A percentile compares a stretch with the other conserved stretches of the same genome.
Evolutionary conservation across 2,797 vertebrate species (phyloP).

Genomic region (Microchirus variegatus): DNA sequence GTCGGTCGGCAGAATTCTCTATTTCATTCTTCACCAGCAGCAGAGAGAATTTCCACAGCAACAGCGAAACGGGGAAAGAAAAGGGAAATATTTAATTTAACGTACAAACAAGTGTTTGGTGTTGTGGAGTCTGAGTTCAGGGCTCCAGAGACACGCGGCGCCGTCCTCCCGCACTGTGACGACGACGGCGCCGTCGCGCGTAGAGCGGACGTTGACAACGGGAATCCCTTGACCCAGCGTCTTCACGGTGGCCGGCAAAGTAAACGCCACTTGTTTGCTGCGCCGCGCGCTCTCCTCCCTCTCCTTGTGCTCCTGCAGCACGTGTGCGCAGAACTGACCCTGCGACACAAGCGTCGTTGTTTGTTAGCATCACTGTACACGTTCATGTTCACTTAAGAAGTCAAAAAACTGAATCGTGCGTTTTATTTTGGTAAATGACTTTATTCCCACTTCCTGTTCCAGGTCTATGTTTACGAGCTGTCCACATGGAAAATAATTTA

Average conservation of each 20-base stretch:
- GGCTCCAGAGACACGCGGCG: conserved; percentile 82
- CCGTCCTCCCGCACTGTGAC: conserved; percentile 83
- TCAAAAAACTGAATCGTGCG: too few relatives aligned
- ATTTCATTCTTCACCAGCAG: too few relatives aligned
- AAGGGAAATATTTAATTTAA: conserved; percentile 47
- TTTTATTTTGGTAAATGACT: too few relatives aligned
- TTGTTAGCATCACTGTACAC: too few relatives aligned
- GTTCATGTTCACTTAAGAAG: too few relatives aligned
- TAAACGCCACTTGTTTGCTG: conserved; percentile 76
- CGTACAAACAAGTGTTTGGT: conserved; percentile 86
- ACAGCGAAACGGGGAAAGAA: too few relatives aligned
- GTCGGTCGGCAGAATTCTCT: too few relatives aligned
- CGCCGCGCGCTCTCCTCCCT: conserved; percentile 65
- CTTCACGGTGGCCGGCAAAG: conserved; percentile 74
- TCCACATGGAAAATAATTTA: too few relatives aligned
- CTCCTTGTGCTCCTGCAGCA: conserved; percentile 80
- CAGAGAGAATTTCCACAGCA: too few relatives aligned
- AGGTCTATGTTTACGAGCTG: too few relatives aligned
- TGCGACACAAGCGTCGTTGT: conserved; percentile 40
- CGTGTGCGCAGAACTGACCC: conserved; percentile 83
- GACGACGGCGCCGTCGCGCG: conserved; percentile 75
- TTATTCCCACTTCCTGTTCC: too few relatives aligned
- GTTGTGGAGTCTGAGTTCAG: conserved; percentile 81
- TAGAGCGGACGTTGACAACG: conserved; percentile 68
- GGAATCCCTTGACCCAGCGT: conserved; percentile 66